Evolutionary conservation across 1,140 invertebrate species (phyloP), one percentile per base, ranked within the genome.

Genomic region (Adelges cooleyi): DNA sequence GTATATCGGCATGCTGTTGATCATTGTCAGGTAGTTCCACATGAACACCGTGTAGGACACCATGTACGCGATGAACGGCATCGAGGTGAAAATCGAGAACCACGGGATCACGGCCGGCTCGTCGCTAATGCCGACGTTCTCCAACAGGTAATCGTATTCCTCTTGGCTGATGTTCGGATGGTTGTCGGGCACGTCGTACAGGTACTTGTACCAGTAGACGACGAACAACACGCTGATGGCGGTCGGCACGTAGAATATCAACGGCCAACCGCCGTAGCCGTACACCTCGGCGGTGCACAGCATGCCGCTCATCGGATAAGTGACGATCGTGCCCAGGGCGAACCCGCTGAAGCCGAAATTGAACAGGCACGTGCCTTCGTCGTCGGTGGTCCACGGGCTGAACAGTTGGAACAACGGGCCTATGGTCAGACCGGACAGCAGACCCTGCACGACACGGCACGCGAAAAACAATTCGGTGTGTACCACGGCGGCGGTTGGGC

Each of bases 381-480:
- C 42, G 0, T 62, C 56, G 0, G 56, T 8, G 15, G 27, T 20
- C 56, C 56, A 62, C 6, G 25, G 9, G 1, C 56, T 33, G 13
- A 62, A 48, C 23, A 62, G 18, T 6, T 62, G 27, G 25, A 62
- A 62, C 15, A 48, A 22, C 1, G 56, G 56, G 15, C 56, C 42
- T 0, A 33, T 13, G 23, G n/a, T 33, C 25, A 62, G 20, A 1
- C 56, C 56, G 29, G 29, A 33, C 5, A 33, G 29, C 29, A 33
- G 29, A 33, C 56, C 56, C 44, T 62, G 56, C 8, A 62, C 3
- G 10, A 62, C 17, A 62, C 56, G 56, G 40, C 56, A 62, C 25
- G 56, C 42, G 25, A 62, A 62, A 22, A 62, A 62, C 17, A 62
- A 62, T 22, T 62, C 56, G 10, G 25, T 46, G 18, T 62, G 56